A percentile compares a stretch with the other conserved stretches of the same genome.
Conservation (phyloP, 2,113 vertebrate species). For the Taxidea taxus region DNA sequence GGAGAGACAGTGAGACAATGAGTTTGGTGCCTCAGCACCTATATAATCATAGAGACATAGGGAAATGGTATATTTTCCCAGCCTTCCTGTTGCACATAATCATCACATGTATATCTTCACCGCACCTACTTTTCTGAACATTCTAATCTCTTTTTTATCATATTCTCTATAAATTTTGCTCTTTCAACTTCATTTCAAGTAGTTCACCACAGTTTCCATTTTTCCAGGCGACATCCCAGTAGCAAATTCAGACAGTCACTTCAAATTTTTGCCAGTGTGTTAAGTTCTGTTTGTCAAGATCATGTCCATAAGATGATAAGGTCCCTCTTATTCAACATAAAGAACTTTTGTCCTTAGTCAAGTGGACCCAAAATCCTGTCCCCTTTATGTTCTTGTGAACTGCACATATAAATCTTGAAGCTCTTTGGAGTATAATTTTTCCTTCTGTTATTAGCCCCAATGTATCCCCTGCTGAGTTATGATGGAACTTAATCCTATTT, state of each 20-base stretch:
- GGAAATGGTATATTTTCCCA: neutral
- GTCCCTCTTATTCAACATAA: neutral
- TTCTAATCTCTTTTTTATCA: neutral
- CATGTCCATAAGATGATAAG: neutral
- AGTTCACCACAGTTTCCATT: neutral
- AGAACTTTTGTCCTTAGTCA: neutral
- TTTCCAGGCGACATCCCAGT: neutral
- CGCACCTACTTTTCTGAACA: neutral
- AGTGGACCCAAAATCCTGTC: neutral
- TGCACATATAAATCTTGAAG: neutral
- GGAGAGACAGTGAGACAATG: neutral
- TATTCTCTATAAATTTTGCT: neutral
- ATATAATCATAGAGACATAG: neutral
- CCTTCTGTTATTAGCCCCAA: neutral
- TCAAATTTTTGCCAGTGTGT: neutral
- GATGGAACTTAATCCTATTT: neutral
- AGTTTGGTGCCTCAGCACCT: neutral
- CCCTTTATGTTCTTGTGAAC: neutral
- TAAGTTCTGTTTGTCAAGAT: neutral
- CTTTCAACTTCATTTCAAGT: neutral
- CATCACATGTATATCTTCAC: neutral
- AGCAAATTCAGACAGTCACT: neutral
- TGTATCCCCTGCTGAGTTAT: neutral
- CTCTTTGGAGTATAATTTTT: neutral
- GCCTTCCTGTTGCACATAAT: neutral